Percentiles rank a stretch among this genome's conserved stretches.
Conservation (phyloP, 2,113 vertebrate species). For the Notothenia rossii region DNA sequence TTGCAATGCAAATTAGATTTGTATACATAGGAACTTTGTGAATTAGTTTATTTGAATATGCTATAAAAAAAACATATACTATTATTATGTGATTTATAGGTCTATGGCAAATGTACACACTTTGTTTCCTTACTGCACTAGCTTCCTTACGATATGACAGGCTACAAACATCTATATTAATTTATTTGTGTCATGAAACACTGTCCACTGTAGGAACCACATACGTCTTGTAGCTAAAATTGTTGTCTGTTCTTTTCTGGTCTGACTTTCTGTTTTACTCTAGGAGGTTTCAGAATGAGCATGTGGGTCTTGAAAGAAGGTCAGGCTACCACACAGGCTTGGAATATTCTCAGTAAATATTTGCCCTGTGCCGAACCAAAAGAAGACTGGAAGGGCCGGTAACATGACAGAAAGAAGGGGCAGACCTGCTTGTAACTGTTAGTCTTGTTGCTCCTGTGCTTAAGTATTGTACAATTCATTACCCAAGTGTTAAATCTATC, state of each 20-base stretch:
- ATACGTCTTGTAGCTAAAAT: not conserved
- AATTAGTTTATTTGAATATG: too few relatives aligned
- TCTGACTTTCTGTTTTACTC: not conserved
- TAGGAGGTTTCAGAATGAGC: constrained; percentile 7
- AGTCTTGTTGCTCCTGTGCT: not conserved
- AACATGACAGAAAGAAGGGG: constrained; percentile 30
- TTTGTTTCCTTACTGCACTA: not conserved
- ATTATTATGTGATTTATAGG: too few relatives aligned
- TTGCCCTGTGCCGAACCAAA: not conserved
- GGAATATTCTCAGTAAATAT: not conserved
- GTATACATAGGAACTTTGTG: too few relatives aligned
- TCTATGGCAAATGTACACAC: not conserved
- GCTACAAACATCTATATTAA: too few relatives aligned
- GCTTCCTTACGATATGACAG: not conserved
- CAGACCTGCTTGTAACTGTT: constrained; percentile 24
- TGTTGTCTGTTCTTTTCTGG: not conserved
- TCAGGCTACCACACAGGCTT: not conserved
- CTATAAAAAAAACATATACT: too few relatives aligned
- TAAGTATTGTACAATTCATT: constrained; percentile 26
- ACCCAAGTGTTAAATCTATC: constrained; percentile 27
- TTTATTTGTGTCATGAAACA: not conserved
- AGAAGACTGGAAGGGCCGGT: constrained; percentile 5
- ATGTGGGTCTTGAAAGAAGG: constrained; percentile 8
- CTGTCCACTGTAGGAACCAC: too few relatives aligned
- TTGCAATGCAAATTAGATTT: too few relatives aligned